phyloP scores from a whole-genome alignment of 2,113 vertebrate genomes.

The Solea senegalensis region DNA sequence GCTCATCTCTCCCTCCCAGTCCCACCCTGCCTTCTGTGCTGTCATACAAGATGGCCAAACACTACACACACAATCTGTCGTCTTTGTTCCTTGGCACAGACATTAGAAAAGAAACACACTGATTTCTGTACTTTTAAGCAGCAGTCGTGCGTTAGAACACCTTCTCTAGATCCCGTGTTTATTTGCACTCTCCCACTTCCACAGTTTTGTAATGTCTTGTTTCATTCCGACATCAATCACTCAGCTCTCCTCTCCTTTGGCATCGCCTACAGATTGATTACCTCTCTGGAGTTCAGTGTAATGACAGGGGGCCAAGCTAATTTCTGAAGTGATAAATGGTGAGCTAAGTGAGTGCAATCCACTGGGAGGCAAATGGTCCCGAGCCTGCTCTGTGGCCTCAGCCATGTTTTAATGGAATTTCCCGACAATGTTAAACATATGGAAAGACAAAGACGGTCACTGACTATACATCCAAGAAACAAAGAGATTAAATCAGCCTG shows the following conservation, averaged over 20 bases:
- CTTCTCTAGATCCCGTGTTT: slow-evolving; percentile 26
- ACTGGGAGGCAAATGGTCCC: slow-evolving; percentile 50
- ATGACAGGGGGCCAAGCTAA: slow-evolving; percentile 68
- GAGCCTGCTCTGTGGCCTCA: slow-evolving; percentile 19
- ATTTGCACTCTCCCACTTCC: slow-evolving; percentile 39
- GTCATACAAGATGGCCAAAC: slow-evolving; percentile 33
- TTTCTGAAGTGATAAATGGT: slow-evolving; percentile 68
- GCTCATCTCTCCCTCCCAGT: slow-evolving; percentile 32
- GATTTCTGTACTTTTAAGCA: slow-evolving; percentile 24
- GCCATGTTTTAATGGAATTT: slow-evolving; percentile 18
- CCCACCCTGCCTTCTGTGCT: slow-evolving; percentile 44
- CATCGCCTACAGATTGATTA: slow-evolving; percentile 66
- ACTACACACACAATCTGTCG: slow-evolving; percentile 3
- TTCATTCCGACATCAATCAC: slow-evolving; percentile 67
- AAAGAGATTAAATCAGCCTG: slow-evolving; percentile 27
- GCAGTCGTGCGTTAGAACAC: slow-evolving; percentile 19
- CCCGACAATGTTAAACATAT: slow-evolving; percentile 33
- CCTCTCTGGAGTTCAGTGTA: slow-evolving; percentile 55
- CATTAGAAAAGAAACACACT: slow-evolving; percentile 18
- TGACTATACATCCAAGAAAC: slow-evolving; percentile 26
- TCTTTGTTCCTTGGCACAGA: slow-evolving; percentile 41
- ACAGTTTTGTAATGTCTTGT: slow-evolving; percentile 58
- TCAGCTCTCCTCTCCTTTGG: slow-evolving; percentile 45
- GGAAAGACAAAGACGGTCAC: slow-evolving; percentile 19
- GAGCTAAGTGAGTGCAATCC: slow-evolving; percentile 55